Evolutionary conservation across 2,113 vertebrate species (phyloP), one percentile per base, ranked within the genome.

Genomic region (Anhinga rufa): DNA sequence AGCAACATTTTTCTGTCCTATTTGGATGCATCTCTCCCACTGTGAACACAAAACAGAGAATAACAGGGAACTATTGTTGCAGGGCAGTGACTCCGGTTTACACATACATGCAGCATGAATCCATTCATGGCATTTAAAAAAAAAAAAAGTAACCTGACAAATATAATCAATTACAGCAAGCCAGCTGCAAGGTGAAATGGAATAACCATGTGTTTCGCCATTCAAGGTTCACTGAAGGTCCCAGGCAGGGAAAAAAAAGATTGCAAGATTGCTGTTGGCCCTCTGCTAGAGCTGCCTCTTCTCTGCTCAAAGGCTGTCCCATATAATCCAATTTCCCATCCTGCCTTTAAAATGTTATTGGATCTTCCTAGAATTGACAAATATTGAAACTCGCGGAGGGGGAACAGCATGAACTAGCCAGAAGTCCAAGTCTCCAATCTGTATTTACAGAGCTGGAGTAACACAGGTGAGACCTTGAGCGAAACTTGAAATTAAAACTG

Each of bases 251-350:
- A 94, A 58, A 92, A 92, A 83, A 49, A 40, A 40, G 38, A 40
- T 40, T 40, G 69, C 44, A 82, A 83, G 83, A 92, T 93, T 78
- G 77, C 71, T 84, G 66, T 36, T 77, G 88, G 93, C n/a, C 82
- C 92, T 96, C 85, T 18, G 83, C 86, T 68, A 88, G 78, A 90
- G 42, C 34, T 79, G 52, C 93, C 64, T 64, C 49, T 84, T 55
- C 68, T 74, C 64, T 90, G 79, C 88, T 92, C 72, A 24, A 36
- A 93, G 81, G 52, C 52, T 86, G 89, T 61, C 70, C 86, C 84
- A 65, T 13, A 2, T 93, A 97, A 97, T 94, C 88, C 95, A 91
- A 80, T 97, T 97, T 97, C 90, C 88, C 91, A 85, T 84, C 78
- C 86, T 82, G 95, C 78, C 88, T 88, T 93, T 84, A 48, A 92